These are phyloP conservation scores for Platerodrilus igneus DNA, from an alignment of 2,888 invertebrate genomes.

Conservation along the genomic window DNA sequence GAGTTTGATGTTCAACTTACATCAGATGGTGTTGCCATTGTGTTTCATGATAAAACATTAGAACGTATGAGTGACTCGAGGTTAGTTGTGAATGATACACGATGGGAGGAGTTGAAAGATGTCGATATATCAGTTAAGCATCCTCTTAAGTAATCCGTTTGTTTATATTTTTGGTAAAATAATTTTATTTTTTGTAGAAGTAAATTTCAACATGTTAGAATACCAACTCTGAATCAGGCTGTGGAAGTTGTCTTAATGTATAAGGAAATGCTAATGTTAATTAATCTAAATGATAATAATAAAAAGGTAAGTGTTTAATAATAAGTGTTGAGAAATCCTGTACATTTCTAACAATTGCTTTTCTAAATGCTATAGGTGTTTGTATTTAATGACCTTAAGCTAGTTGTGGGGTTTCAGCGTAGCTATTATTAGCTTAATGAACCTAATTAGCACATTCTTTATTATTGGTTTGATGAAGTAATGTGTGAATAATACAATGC, in stretches of 20 bases:
- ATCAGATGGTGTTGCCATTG: conserved; percentile 66
- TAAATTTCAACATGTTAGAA: conserved; percentile 55
- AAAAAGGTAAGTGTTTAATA: conserved; percentile 58
- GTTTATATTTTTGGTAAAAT: no score
- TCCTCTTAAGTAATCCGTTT: conserved; percentile 64
- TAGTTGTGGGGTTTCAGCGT: no score
- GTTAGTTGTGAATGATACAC: conserved; percentile 53
- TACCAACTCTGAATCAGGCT: conserved; percentile 68
- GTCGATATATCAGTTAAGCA: conserved; percentile 65
- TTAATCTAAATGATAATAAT: conserved; percentile 72
- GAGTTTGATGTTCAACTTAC: conserved; percentile 75
- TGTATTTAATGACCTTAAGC: no score
- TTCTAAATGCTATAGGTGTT: no score
- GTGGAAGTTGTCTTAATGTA: conserved; percentile 61
- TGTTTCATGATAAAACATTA: conserved; percentile 73
- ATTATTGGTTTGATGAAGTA: no score
- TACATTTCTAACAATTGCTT: no score
- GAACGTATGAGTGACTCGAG: conserved; percentile 60
- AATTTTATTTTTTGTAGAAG: no score
- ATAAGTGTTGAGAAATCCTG: no score
- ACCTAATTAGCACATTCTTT: no score
- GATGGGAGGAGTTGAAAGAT: conserved; percentile 59
- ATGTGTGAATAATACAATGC: no score
- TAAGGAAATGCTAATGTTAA: conserved; percentile 68
- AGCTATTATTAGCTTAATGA: no score